Conservation (phyloP, 2,888 invertebrate genomes). For the Tipula helvola region DNA sequence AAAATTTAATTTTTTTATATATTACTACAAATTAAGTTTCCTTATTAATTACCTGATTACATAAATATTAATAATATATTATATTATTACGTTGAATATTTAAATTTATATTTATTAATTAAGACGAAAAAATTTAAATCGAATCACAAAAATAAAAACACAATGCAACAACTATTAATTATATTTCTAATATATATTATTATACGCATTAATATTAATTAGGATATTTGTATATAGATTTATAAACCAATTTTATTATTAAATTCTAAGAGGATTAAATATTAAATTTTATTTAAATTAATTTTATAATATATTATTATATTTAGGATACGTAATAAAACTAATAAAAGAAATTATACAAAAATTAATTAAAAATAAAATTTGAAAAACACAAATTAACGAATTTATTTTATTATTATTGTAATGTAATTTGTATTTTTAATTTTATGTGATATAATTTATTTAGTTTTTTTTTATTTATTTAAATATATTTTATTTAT, state of each 20-base stretch:
- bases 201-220: background rate
- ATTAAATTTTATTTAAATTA: slow-evolving; percentile 4
- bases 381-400: background rate
- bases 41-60: background rate
- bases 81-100: background rate
- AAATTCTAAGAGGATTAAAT: background rate
- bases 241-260: background rate
- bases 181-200: background rate
- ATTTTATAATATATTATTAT: background rate
- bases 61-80: background rate
- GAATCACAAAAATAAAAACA: background rate
- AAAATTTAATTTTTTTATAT: background rate
- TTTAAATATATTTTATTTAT: slow-evolving; percentile 9
- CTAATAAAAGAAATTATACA: background rate
- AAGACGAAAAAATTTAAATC: background rate
- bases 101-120: background rate
- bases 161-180: background rate
- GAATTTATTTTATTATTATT: background rate
- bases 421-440: background rate
- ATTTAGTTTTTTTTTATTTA: background rate
- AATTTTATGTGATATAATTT: background rate
- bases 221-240: background rate
- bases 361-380: background rate
- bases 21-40: background rate
- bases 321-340: background rate